Conservation (phyloP, 1,140 invertebrate species). For the Trialeurodes vaporariorum region DNA sequence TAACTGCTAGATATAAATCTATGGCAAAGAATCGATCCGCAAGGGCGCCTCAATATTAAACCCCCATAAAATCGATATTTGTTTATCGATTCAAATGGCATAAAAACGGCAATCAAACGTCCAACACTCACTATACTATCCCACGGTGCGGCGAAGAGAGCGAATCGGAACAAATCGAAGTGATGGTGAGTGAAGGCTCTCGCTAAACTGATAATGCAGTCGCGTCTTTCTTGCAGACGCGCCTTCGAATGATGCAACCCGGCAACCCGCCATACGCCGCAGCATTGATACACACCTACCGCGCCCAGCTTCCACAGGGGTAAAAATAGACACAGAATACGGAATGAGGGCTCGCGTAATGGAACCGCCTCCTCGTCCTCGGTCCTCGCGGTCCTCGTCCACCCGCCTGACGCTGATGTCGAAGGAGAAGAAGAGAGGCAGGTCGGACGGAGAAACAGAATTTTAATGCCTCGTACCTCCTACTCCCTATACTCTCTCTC, state of each 20-base stretch:
- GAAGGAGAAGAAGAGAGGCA: too few species aligned
- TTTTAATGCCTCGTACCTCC: neutral
- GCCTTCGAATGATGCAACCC: neutral
- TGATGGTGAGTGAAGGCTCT: neutral
- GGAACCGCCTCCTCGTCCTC: neutral
- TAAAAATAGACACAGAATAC: slow-evolving; percentile 1
- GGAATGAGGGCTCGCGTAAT: neutral
- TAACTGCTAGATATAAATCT: too few species aligned
- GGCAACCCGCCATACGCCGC: neutral
- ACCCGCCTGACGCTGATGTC: too few species aligned
- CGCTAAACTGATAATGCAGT: neutral
- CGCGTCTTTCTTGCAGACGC: neutral
- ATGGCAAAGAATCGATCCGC: too few species aligned
- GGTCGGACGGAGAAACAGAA: neutral
- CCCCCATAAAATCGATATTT: too few species aligned
- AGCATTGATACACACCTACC: neutral
- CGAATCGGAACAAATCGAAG: neutral
- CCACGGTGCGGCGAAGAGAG: too few species aligned
- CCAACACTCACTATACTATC: too few species aligned
- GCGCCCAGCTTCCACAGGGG: neutral
- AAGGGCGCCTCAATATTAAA: too few species aligned
- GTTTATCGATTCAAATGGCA: too few species aligned
- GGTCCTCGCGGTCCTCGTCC: too few species aligned
- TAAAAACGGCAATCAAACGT: too few species aligned
- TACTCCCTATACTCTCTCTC: too few species aligned